Evolutionary conservation across 2,888 invertebrate genomes (phyloP).

Genomic region (Macrosoma leucophasiata): DNA sequence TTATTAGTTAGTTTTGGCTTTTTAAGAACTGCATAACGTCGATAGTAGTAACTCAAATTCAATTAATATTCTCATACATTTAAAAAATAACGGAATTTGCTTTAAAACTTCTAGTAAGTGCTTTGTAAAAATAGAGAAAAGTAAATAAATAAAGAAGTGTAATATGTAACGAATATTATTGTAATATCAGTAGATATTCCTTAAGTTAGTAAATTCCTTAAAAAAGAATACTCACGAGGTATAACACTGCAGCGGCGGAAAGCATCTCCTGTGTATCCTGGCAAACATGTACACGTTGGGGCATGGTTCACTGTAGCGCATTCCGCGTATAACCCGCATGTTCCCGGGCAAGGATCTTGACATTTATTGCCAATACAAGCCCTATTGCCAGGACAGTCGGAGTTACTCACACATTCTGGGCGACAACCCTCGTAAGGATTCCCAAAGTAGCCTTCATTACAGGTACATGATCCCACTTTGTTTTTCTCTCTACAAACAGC

Average conservation of each 20-base stretch:
- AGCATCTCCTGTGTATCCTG: conserved; percentile 79
- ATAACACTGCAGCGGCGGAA: conserved; percentile 67
- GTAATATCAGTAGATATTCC: too few relatives aligned
- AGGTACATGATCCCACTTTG: conserved; percentile 81
- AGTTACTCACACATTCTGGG: conserved; percentile 83
- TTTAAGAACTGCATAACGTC: too few relatives aligned
- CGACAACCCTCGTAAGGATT: conserved; percentile 86
- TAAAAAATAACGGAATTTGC: too few relatives aligned
- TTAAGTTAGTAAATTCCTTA: too few relatives aligned
- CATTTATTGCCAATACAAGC: conserved; percentile 85
- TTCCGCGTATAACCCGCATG: conserved; percentile 83
- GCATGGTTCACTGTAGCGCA: conserved; percentile 83
- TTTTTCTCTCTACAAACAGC: conserved; percentile 81
- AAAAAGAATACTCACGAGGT: conserved; percentile 44
- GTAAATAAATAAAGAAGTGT: too few relatives aligned
- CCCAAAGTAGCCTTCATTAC: conserved; percentile 81
- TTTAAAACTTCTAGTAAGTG: too few relatives aligned
- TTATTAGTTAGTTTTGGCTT: too few relatives aligned
- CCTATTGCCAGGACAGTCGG: conserved; percentile 82
- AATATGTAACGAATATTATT: too few relatives aligned
- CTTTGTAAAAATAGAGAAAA: too few relatives aligned
- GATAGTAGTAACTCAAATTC: too few relatives aligned
- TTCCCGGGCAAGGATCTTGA: conserved; percentile 84
- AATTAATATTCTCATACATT: too few relatives aligned
- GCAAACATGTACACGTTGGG: conserved; percentile 79